phyloP scores from a whole-genome alignment of 2,113 vertebrate species.

The Ctenodactylus gundi region DNA sequence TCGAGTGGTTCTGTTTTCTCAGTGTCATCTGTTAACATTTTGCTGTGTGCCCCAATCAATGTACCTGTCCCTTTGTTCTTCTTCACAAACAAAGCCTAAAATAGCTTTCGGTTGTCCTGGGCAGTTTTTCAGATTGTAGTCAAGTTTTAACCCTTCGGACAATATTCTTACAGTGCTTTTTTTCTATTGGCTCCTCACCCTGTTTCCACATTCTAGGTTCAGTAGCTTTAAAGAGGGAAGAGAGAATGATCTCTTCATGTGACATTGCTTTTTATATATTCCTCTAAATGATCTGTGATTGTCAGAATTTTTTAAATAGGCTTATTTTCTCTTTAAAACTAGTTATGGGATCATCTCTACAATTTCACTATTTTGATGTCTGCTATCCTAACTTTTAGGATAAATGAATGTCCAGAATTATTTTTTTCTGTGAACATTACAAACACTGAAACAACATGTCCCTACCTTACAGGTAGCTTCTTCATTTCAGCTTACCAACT shows the following conservation, averaged over 20 bases:
- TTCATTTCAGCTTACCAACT: background rate
- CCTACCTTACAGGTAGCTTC: conserved; percentile 26
- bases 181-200: conserved; percentile 30
- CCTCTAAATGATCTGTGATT: conserved; percentile 53
- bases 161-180: conserved; percentile 47
- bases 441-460: background rate
- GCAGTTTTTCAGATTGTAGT: conserved; percentile 62
- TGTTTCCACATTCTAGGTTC: conserved; percentile 42
- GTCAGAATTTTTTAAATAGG: conserved; percentile 48
- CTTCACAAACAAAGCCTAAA: conserved; percentile 73
- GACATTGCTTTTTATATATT: background rate
- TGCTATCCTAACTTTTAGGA: conserved; percentile 23
- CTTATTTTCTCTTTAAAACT: conserved; percentile 49
- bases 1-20: conserved; percentile 56
- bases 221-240: conserved; percentile 39
- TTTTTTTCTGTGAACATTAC: background rate
- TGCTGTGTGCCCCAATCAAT: conserved; percentile 65
- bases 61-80: conserved; percentile 72
- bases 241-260: conserved; percentile 43
- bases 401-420: conserved; percentile 31
- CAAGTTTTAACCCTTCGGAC: conserved; percentile 44
- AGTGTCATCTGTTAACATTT: conserved; percentile 75
- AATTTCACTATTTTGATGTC: conserved; percentile 38
- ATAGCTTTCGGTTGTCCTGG: conserved; percentile 73
- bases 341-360: background rate